A percentile compares a stretch with the other conserved stretches of the same genome.
These are phyloP conservation scores for Lycia hirtaria DNA, from an alignment of 2,888 invertebrate genomes.

Conservation along the genomic window DNA sequence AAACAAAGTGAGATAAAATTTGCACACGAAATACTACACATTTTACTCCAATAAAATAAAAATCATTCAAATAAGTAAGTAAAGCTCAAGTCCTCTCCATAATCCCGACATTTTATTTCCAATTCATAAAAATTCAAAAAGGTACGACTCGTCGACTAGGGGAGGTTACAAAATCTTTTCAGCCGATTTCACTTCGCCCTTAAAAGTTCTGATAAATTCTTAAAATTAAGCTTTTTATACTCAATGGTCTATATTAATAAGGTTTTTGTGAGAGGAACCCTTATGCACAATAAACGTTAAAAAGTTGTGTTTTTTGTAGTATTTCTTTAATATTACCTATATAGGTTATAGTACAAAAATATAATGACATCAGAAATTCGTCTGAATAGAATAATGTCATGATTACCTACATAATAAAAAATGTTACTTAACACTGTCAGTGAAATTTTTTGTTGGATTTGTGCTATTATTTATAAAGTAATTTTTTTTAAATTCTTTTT, in stretches of 20 bases:
- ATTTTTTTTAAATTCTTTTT: too few relatives aligned
- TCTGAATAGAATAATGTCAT: too few relatives aligned
- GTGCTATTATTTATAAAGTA: too few relatives aligned
- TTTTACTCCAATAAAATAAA: conserved; percentile 3
- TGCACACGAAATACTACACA: neutral
- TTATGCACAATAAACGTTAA: neutral
- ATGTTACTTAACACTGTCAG: too few relatives aligned
- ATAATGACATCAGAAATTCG: too few relatives aligned
- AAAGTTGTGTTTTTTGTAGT: too few relatives aligned
- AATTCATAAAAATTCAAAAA: conserved; percentile 21
- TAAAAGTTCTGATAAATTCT: conserved; percentile 5
- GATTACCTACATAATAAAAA: too few relatives aligned
- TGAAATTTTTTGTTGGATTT: too few relatives aligned
- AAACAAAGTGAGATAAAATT: too few relatives aligned
- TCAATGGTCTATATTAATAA: conserved; percentile 17
- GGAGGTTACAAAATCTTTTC: conserved; percentile 14
- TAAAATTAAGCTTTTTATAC: conserved; percentile 1
- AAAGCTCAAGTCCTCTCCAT: conserved; percentile 1
- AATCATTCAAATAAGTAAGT: neutral
- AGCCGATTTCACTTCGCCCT: conserved; percentile 8
- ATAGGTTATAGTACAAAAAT: too few relatives aligned
- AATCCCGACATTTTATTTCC: conserved; percentile 10
- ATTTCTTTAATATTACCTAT: too few relatives aligned
- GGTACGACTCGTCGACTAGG: conserved; percentile 5
- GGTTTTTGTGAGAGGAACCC: neutral